A percentile compares a stretch with the other conserved stretches of the same genome.
phyloP scores from a whole-genome alignment of 2,797 vertebrate genomes.

The Eurystomus glaucurus region DNA sequence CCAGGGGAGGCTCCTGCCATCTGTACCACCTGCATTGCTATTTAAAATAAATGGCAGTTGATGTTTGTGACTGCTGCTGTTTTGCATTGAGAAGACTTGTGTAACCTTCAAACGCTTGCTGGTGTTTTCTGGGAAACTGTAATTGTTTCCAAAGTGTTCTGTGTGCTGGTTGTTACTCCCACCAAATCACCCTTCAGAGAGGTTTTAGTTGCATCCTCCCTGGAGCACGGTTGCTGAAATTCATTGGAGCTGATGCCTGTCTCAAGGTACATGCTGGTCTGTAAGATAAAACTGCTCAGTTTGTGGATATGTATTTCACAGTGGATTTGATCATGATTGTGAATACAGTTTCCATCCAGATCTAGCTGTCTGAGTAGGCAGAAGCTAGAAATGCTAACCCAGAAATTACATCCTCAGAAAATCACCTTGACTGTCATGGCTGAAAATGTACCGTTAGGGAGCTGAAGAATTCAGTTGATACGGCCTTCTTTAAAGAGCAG shows the following conservation, averaged over 20 bases:
- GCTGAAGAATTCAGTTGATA: background rate
- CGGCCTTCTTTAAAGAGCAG: background rate
- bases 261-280: conserved; percentile 9
- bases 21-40: background rate
- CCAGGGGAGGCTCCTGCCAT: background rate
- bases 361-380: background rate
- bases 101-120: background rate
- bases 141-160: background rate
- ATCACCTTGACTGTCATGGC: background rate
- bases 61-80: background rate
- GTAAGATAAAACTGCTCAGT: background rate
- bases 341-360: background rate
- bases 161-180: background rate
- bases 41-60: background rate
- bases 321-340: background rate
- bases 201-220: background rate
- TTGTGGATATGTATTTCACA: conserved; percentile 1
- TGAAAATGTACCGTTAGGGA: conserved; percentile 15
- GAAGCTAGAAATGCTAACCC: conserved; percentile 1
- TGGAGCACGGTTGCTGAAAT: conserved; percentile 12
- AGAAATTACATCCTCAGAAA: background rate
- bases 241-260: background rate
- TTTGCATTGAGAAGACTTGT: background rate
- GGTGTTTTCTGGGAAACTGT: background rate
- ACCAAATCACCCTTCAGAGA: background rate